Evolutionary conservation across 2,888 invertebrate species (phyloP).

Genomic region (Rhodophaea formosa): DNA sequence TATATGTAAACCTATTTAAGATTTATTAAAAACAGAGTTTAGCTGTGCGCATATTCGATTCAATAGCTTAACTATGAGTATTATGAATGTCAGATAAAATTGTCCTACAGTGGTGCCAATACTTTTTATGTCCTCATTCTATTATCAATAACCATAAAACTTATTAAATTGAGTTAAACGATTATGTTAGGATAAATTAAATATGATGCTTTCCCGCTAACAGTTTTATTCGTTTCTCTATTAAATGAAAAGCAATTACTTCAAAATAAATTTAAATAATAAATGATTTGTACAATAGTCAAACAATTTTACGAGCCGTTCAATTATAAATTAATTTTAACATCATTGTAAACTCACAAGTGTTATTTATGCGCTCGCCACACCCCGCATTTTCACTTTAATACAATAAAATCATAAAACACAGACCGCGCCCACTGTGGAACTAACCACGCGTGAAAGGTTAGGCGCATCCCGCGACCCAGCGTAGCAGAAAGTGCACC

Average conservation of each 20-base stretch:
- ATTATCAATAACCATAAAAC: too few relatives aligned
- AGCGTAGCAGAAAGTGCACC: constrained; percentile 61
- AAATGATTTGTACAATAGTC: not conserved
- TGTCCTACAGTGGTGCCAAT: not conserved
- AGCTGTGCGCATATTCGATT: too few relatives aligned
- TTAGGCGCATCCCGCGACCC: constrained; percentile 79
- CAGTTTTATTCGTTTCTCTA: too few relatives aligned
- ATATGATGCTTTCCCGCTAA: too few relatives aligned
- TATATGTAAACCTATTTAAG: too few relatives aligned
- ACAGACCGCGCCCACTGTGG: constrained; percentile 58
- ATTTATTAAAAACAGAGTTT: too few relatives aligned
- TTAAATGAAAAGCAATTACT: too few relatives aligned
- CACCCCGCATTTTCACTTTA: constrained; percentile 34
- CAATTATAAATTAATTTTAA: not conserved
- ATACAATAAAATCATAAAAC: constrained; percentile 44
- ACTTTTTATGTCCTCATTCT: too few relatives aligned
- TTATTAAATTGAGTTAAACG: too few relatives aligned
- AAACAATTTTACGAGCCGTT: not conserved
- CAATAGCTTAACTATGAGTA: too few relatives aligned
- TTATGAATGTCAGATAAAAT: not conserved
- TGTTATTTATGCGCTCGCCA: constrained; percentile 29
- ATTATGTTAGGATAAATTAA: too few relatives aligned
- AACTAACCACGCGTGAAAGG: constrained; percentile 74
- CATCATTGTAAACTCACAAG: constrained; percentile 18
- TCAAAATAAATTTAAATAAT: too few relatives aligned